Evolutionary conservation across 2,113 vertebrate species (phyloP).

Genomic region (Anhinga rufa): DNA sequence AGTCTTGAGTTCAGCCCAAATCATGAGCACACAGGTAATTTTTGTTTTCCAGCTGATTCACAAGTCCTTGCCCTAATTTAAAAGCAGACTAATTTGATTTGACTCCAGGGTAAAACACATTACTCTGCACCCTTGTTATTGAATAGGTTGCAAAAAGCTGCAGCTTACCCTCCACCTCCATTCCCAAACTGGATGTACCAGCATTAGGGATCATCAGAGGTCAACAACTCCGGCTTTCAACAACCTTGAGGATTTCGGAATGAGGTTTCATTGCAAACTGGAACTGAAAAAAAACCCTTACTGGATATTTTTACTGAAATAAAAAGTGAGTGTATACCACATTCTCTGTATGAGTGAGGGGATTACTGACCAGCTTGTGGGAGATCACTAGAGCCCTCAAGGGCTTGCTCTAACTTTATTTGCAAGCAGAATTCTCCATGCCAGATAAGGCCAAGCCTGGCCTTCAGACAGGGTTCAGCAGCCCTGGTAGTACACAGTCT

Average conservation of each 20-base stretch:
- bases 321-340: neutral
- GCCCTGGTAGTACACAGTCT: neutral
- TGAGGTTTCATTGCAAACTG: neutral
- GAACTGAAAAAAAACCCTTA: neutral
- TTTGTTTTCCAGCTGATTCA: neutral
- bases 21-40: rapidly evolving
- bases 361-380: neutral
- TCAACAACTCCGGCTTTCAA: neutral
- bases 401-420: neutral
- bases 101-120: neutral
- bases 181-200: neutral
- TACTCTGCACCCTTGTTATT: neutral
- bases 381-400: neutral
- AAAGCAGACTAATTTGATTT: neutral
- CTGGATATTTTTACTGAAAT: neutral
- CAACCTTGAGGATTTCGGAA: neutral
- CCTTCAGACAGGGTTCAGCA: neutral
- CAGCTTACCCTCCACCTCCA: neutral
- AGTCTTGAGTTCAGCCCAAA: neutral
- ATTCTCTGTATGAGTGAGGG: neutral
- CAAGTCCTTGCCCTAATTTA: neutral
- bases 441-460: neutral
- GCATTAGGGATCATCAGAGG: neutral
- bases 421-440: neutral
- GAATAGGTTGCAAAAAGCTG: neutral